phyloP scores from a whole-genome alignment of 1,140 invertebrate genomes.

The Lepidurus packardi region DNA sequence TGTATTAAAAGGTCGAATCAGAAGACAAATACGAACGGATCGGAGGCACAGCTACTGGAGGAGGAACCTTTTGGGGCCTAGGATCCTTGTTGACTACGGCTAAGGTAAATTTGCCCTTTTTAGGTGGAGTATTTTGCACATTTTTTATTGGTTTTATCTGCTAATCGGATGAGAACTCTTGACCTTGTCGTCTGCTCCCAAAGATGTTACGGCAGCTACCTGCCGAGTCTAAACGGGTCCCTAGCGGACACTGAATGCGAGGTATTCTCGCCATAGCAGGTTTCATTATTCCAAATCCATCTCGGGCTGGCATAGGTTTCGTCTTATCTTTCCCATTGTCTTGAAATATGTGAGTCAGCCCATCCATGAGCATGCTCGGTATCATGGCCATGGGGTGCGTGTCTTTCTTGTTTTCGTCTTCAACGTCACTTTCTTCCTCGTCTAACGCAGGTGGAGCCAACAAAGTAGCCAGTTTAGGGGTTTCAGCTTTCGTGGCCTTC shows the following conservation, averaged over 20 bases:
- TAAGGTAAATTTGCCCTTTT: constrained; percentile 47
- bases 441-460: background rate
- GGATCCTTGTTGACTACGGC: constrained; percentile 65
- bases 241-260: background rate
- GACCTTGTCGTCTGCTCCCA: background rate
- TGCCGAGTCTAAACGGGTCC: background rate
- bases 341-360: background rate
- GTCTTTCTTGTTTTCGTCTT: background rate
- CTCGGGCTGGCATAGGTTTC: background rate
- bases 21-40: constrained; percentile 64
- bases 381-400: background rate
- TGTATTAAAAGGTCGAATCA: constrained; percentile 56
- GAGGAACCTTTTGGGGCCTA: constrained; percentile 71
- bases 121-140: background rate
- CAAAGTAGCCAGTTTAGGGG: background rate
- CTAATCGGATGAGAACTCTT: background rate
- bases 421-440: background rate
- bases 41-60: constrained; percentile 68
- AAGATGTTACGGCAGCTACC: constrained; percentile 17
- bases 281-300: constrained; percentile 10
- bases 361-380: background rate
- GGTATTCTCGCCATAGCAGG: constrained; percentile 15
- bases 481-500: background rate
- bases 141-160: background rate
- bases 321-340: constrained; percentile 17